Conservation (phyloP, 2,888 invertebrate species). For the Ametastegia equiseti region DNA sequence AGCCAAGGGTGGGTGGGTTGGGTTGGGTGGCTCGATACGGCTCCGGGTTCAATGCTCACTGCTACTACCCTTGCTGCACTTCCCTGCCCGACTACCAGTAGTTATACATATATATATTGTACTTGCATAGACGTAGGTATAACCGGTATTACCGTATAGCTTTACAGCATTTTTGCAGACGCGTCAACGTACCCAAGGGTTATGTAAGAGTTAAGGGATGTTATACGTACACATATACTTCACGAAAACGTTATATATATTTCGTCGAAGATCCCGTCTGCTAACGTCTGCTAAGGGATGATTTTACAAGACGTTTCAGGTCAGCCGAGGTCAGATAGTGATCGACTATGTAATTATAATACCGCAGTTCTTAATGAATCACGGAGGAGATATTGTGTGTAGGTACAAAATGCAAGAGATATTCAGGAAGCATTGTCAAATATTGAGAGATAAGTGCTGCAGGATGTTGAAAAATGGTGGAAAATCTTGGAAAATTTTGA, state of each 20-base stretch:
- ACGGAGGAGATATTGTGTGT: too few species aligned
- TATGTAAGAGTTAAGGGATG: slow-evolving; percentile 32
- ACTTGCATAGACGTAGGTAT: background rate
- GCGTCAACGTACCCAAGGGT: slow-evolving; percentile 21
- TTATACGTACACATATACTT: background rate
- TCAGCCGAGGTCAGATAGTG: slow-evolving; percentile 6
- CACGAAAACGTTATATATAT: background rate
- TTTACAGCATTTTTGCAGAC: slow-evolving; percentile 33
- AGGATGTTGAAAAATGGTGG: too few species aligned
- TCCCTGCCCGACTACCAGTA: slow-evolving; percentile 45
- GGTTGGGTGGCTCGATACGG: slow-evolving; percentile 69
- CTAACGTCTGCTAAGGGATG: background rate
- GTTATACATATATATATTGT: background rate
- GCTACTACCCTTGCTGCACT: slow-evolving; percentile 55
- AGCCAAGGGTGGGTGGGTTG: slow-evolving; percentile 51
- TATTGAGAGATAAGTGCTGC: too few species aligned
- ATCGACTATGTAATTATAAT: too few species aligned
- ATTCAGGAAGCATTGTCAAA: too few species aligned
- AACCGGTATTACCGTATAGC: too few species aligned
- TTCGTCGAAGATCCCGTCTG: too few species aligned
- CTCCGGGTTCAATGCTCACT: slow-evolving; percentile 72
- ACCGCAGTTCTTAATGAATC: too few species aligned
- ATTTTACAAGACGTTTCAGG: slow-evolving; percentile 28
- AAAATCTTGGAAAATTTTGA: too few species aligned
- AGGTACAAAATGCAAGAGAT: too few species aligned